A percentile compares a stretch with the other conserved stretches of the same genome.
Evolutionary conservation across 1,140 invertebrate genomes (phyloP).

Genomic region (Nymphalis io): DNA sequence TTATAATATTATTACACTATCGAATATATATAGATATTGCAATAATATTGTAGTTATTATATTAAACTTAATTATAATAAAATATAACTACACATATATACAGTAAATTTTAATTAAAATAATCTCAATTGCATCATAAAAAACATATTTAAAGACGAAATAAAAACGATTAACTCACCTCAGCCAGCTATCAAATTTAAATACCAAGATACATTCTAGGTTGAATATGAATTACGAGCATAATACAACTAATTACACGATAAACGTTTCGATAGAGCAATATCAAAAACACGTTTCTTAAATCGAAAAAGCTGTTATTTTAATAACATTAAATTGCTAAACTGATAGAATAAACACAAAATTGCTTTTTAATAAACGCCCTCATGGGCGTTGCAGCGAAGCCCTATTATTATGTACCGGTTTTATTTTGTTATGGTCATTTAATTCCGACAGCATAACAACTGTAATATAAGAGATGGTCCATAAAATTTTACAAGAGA

Average conservation of each 20-base stretch:
- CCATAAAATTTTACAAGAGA: slow-evolving; percentile 25
- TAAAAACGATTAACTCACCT: slow-evolving; percentile 15
- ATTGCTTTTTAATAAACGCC: slow-evolving; percentile 68
- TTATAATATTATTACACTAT: no score
- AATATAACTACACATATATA: neutral
- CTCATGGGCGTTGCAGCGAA: slow-evolving; percentile 44
- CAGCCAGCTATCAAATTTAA: slow-evolving; percentile 20
- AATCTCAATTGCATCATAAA: slow-evolving; percentile 18
- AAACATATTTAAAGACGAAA: slow-evolving; percentile 17
- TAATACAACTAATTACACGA: slow-evolving; percentile 43
- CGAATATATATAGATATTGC: no score
- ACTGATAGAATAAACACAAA: slow-evolving; percentile 62
- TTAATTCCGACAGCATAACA: slow-evolving; percentile 46
- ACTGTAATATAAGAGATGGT: slow-evolving; percentile 37
- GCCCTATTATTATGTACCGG: slow-evolving; percentile 47
- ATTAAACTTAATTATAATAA: no score
- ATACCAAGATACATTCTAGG: slow-evolving; percentile 26
- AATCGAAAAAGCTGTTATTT: slow-evolving; percentile 52
- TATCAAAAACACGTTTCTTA: slow-evolving; percentile 43
- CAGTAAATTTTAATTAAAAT: neutral
- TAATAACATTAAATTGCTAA: slow-evolving; percentile 55
- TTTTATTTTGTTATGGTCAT: slow-evolving; percentile 48
- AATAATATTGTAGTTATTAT: no score
- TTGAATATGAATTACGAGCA: slow-evolving; percentile 31
- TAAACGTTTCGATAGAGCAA: slow-evolving; percentile 47